These are phyloP conservation scores for Plecotus auritus DNA, from an alignment of 2,113 vertebrate genomes.

Conservation along the genomic window DNA sequence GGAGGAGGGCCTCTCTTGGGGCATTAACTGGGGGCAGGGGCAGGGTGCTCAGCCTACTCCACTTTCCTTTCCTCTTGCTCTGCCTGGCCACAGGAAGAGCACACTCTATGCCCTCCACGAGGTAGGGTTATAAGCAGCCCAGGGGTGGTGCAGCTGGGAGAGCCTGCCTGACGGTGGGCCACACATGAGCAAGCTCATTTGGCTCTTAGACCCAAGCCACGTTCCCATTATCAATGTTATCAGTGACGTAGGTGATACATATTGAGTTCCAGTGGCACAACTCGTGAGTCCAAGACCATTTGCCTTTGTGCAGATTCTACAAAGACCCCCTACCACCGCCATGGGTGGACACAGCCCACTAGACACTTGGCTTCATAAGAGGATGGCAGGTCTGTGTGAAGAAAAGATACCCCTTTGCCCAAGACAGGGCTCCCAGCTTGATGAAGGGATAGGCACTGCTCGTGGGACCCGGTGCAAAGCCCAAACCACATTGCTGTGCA, in stretches of 20 bases:
- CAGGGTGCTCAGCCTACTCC: neutral
- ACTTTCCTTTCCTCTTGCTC: neutral
- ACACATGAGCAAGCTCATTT: neutral
- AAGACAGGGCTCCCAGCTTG: neutral
- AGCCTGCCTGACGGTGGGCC: neutral
- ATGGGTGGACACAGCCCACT: neutral
- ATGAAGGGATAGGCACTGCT: neutral
- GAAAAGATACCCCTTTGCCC: neutral
- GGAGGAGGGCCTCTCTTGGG: neutral
- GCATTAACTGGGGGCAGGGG: neutral
- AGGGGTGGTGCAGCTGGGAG: neutral
- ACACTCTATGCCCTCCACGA: rapidly evolving
- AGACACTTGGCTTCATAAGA: neutral
- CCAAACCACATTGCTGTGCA: neutral
- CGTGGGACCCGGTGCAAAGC: neutral
- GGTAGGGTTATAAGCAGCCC: neutral
- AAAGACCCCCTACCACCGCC: neutral
- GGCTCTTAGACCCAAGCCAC: neutral
- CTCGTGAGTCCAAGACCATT: neutral
- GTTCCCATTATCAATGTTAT: neutral
- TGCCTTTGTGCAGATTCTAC: neutral
- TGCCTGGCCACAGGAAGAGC: neutral
- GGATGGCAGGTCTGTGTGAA: neutral
- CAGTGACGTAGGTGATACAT: neutral
- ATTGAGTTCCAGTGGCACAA: neutral